A percentile compares a stretch with the other conserved stretches of the same genome.
Conservation (phyloP, 2,888 invertebrate species). For the Ctenicera cuprea region DNA sequence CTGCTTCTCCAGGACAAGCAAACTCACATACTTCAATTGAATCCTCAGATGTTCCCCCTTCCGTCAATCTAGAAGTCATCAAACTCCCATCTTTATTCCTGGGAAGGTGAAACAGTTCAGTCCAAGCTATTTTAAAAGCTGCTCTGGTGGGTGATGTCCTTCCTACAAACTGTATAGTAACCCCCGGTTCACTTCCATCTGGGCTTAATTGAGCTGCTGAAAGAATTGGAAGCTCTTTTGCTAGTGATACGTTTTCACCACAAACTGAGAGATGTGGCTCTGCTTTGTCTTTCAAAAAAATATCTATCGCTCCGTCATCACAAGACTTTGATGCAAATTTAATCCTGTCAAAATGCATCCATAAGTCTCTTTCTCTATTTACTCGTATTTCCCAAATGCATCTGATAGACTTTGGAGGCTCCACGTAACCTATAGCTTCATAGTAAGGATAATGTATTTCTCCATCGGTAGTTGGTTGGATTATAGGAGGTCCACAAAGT, state of each 20-base stretch:
- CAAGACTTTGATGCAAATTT: slow-evolving; percentile 90
- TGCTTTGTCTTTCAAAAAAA: slow-evolving; percentile 76
- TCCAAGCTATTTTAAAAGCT: slow-evolving; percentile 93
- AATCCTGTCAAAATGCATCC: slow-evolving; percentile 91
- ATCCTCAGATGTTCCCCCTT: slow-evolving; percentile 72
- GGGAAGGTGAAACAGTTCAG: slow-evolving; percentile 90
- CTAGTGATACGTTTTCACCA: slow-evolving; percentile 89
- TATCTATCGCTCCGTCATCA: slow-evolving; percentile 90
- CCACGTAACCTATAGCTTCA: slow-evolving; percentile 83
- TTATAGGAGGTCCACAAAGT: slow-evolving; percentile 87
- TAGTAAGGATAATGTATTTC: slow-evolving; percentile 92
- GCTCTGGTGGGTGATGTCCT: slow-evolving; percentile 87
- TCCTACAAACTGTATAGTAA: slow-evolving; percentile 79
- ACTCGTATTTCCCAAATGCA: slow-evolving; percentile 79
- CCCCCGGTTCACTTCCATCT: slow-evolving; percentile 76
- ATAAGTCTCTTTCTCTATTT: slow-evolving; percentile 88
- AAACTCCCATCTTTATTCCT: slow-evolving; percentile 88
- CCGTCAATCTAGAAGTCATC: slow-evolving; percentile 85
- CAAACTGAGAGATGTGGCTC: slow-evolving; percentile 89
- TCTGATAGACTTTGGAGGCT: slow-evolving; percentile 80
- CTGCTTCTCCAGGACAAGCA: slow-evolving; percentile 89
- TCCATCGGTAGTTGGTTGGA: slow-evolving; percentile 88
- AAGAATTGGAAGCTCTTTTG: slow-evolving; percentile 86
- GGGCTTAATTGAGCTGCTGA: slow-evolving; percentile 86
- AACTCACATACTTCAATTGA: slow-evolving; percentile 85